A percentile compares a stretch with the other conserved stretches of the same genome.
Evolutionary conservation across 2,797 vertebrate species (phyloP).

Genomic region (Halcyon badia): DNA sequence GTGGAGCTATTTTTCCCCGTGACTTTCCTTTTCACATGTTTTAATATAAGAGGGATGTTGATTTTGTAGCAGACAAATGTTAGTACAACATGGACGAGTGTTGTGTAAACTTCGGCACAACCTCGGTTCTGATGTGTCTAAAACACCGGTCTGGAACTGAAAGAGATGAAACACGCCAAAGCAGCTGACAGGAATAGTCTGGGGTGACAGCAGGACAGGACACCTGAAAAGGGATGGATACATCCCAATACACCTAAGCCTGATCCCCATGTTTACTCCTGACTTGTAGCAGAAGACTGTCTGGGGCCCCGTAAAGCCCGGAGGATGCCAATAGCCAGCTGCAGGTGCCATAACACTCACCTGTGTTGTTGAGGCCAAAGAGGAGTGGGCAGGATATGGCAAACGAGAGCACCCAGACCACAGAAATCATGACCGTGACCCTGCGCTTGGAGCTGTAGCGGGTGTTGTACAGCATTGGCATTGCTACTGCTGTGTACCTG

Average conservation of each 20-base stretch:
- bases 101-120: neutral
- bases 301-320: neutral
- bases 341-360: constrained; percentile 69
- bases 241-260: neutral
- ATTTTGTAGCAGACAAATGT: neutral
- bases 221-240: neutral
- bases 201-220: rapidly evolving
- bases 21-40: neutral
- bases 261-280: rapidly evolving
- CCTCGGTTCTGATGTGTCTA: neutral
- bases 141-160: neutral
- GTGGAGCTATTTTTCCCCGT: neutral
- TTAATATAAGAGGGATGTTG: neutral
- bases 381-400: constrained; percentile 97
- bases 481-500: constrained; percentile 98
- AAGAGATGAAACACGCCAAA: neutral
- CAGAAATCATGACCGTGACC: constrained; percentile 95
- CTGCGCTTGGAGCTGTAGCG: constrained; percentile 97
- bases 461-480: constrained; percentile 99
- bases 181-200: neutral
- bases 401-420: constrained; percentile 97
- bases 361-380: constrained; percentile 96
- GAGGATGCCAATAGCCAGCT: neutral
- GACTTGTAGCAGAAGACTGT: rapidly evolving
- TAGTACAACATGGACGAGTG: rapidly evolving